phyloP scores from a whole-genome alignment of 2,797 vertebrate species.

The Echiichthys vipera region DNA sequence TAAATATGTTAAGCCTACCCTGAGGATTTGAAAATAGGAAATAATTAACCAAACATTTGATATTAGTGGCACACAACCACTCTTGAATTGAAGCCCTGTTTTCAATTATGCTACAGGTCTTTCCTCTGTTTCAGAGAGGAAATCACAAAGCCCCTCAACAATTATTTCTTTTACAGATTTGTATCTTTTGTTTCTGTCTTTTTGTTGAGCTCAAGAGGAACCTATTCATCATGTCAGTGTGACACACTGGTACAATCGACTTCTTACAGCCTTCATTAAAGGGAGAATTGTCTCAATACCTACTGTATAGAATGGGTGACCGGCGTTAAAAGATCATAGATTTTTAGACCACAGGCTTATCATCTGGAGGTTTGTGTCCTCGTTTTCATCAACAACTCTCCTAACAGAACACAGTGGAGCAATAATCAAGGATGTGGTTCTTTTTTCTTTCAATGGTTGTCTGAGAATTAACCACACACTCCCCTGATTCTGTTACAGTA shows the following conservation, averaged over 20 bases:
- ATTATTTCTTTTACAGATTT: conserved; percentile 63
- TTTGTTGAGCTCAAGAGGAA: conserved; percentile 43
- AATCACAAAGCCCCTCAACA: conserved; percentile 68
- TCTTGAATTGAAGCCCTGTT: conserved; percentile 34
- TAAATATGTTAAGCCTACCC: conserved; percentile 41
- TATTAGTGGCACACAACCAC: conserved; percentile 37
- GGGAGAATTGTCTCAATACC: conserved; percentile 1
- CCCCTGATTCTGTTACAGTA: background rate
- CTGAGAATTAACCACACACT: conserved; percentile 14
- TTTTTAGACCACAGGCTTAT: background rate
- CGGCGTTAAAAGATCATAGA: background rate
- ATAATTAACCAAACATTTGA: conserved; percentile 48
- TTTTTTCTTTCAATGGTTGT: background rate
- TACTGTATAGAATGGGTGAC: background rate
- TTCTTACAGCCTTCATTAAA: conserved; percentile 18
- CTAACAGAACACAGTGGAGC: background rate
- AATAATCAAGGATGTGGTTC: background rate
- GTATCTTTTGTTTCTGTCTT: conserved; percentile 48
- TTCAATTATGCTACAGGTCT: conserved; percentile 33
- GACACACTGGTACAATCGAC: conserved; percentile 46
- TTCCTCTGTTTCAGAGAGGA: conserved; percentile 43
- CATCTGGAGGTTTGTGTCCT: background rate
- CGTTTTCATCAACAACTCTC: background rate
- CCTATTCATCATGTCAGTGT: conserved; percentile 60
- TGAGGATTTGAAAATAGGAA: conserved; percentile 34